Evolutionary conservation across 2,888 invertebrate species (phyloP).

Genomic region (Drosophila histrio): DNA sequence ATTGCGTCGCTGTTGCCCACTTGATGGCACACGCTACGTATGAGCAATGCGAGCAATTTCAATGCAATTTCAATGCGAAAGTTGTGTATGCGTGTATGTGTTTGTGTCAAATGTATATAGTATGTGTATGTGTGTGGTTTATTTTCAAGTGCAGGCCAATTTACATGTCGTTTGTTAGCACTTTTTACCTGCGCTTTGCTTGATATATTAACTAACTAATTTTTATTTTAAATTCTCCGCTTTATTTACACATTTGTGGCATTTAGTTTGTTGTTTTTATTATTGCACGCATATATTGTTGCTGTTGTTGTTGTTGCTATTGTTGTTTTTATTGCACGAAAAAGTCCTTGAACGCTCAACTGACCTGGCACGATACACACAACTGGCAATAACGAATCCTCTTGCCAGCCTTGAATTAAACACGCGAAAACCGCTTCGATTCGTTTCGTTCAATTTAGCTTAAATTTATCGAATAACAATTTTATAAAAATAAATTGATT

Average conservation of each 20-base stretch:
- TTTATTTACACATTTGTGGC: slow-evolving; percentile 47
- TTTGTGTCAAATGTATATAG: too few relatives aligned
- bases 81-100: slow-evolving; percentile 13
- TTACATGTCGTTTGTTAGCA: slow-evolving; percentile 44
- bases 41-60: slow-evolving; percentile 65
- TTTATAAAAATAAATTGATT: slow-evolving; percentile 17
- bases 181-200: slow-evolving; percentile 60
- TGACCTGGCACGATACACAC: slow-evolving; percentile 78
- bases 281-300: slow-evolving; percentile 53
- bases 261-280: slow-evolving; percentile 32
- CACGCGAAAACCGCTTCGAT: slow-evolving; percentile 53
- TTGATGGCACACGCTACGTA: slow-evolving; percentile 72
- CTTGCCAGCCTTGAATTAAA: slow-evolving; percentile 51
- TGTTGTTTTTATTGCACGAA: slow-evolving; percentile 43
- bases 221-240: slow-evolving; percentile 23
- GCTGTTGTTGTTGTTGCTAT: slow-evolving; percentile 26
- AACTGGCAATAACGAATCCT: slow-evolving; percentile 43
- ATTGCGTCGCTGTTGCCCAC: slow-evolving; percentile 55
- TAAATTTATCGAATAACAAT: slow-evolving; percentile 18
- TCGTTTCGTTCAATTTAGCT: slow-evolving; percentile 8
- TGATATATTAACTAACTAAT: slow-evolving; percentile 13
- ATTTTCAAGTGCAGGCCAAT: slow-evolving; percentile 76
- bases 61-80: slow-evolving; percentile 43
- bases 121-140: slow-evolving; percentile 21
- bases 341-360: slow-evolving; percentile 80